Base-by-base conservation (phyloP, 2,797 vertebrate genomes). In the Parauchenoglanis ngamensis region DNA sequence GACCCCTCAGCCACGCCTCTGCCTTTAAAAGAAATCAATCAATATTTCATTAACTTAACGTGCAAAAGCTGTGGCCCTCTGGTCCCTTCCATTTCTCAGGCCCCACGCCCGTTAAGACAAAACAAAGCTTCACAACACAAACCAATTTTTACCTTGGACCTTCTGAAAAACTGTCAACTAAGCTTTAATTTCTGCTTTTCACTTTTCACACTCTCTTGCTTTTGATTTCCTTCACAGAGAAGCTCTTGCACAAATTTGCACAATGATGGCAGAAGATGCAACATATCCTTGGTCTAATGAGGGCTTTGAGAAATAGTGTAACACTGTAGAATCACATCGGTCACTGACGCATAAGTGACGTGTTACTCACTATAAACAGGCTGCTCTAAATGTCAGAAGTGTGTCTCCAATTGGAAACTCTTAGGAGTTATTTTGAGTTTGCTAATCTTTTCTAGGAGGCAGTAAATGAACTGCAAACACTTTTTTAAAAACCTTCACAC, bases 41-140 rank as follows among this genome's bases (percentile, higher is more conserved):
- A 91, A 94, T 94, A 93, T 91, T 93, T 93, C 91, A 94, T 93
- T 83, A 92, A 80, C 87, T 86, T 63, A 83, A 76, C 28, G 63
- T 72, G n/a, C 63, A 82, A 56, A 86, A 81, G 54, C 77, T 88
- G 77, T 87, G 70, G 12, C 54, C 76, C 63, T 75, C 52, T 52
- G 44, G 65, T 59, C 56, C 46, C 83, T 63, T 84, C 35, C 21
- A 77, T 82, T 90, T 89, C 85, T 85, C 54, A 57, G 83, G 75
- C 49, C 28, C 67, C 63, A 49, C 81, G 85, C 35, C 8, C 1
- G 35, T 54, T 52, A 15, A 77, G 3, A 28, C 63, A 90, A 88
- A 10, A 61, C 44, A 67, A 87, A 86, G 44, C 80, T 76, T 86
- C 75, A 84, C 86, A 77, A 76, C 77, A 86, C 52, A 87, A 86